Conservation (phyloP, 2,797 vertebrate species). For the Falco naumanni region DNA sequence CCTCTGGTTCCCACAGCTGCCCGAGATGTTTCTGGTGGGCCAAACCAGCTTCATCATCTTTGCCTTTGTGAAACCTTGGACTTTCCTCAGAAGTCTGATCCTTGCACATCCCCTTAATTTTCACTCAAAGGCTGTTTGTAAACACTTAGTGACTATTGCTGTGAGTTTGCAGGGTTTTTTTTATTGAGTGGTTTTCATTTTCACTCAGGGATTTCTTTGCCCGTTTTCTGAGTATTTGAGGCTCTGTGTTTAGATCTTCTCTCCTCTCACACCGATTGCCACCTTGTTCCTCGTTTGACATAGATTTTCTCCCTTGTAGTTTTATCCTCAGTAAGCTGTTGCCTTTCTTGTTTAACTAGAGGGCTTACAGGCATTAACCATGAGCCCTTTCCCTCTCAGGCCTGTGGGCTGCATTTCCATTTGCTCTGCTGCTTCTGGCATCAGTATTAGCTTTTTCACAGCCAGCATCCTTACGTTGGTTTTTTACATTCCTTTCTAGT, state of each 20-base stretch:
- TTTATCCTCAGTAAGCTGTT: background rate
- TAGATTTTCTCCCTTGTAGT: background rate
- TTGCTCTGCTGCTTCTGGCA: background rate
- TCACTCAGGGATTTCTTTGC: background rate
- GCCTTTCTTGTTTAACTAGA: background rate
- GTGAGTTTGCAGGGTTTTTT: background rate
- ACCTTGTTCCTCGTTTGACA: background rate
- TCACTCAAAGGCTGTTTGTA: background rate
- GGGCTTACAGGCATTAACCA: background rate
- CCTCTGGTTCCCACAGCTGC: background rate
- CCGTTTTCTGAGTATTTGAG: background rate
- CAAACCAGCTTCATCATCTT: background rate
- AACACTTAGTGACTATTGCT: background rate
- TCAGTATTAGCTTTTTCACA: background rate
- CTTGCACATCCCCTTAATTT: background rate
- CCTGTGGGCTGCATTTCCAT: background rate
- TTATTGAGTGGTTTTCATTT: background rate
- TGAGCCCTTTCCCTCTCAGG: background rate
- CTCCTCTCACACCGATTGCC: background rate
- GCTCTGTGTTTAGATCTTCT: background rate
- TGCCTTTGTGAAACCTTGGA: background rate
- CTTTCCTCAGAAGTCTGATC: background rate
- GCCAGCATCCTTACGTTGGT: background rate
- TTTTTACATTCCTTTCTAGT: background rate
- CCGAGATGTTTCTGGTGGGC: rapidly evolving